These are phyloP conservation scores for Pollenia griseotomentosa DNA, from an alignment of 2,888 invertebrate species.

Conservation along the genomic window DNA sequence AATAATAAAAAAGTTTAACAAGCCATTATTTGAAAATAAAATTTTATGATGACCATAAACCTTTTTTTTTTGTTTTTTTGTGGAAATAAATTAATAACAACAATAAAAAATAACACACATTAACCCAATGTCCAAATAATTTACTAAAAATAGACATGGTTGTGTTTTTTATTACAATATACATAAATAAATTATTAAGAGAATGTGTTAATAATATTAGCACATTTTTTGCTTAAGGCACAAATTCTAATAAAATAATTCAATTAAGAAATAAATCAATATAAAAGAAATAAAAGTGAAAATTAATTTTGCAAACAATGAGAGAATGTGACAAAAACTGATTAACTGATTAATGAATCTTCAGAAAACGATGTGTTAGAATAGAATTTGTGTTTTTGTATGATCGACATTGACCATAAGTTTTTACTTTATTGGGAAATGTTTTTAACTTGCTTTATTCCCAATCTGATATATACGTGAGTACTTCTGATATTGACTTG, in stretches of 20 bases:
- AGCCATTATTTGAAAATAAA: background rate
- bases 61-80: background rate
- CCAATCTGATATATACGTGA: no score
- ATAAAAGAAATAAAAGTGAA: background rate
- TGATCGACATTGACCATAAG: no score
- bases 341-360: no score
- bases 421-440: no score
- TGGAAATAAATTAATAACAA: background rate
- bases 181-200: background rate
- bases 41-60: slow-evolving; percentile 6
- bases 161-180: background rate
- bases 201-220: slow-evolving; percentile 5
- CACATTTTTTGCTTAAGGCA: background rate
- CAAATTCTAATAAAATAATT: background rate
- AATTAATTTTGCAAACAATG: slow-evolving; percentile 3
- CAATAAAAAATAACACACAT: slow-evolving; percentile 15
- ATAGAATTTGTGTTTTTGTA: no score
- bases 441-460: no score
- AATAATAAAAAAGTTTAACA: background rate
- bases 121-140: slow-evolving; percentile 16
- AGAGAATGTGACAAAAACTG: slow-evolving; percentile 4
- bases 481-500: no score
- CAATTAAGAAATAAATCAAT: background rate
- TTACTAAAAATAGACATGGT: background rate
- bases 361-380: background rate